Conservation (phyloP, 2,888 invertebrate genomes). For the Autographa gamma region DNA sequence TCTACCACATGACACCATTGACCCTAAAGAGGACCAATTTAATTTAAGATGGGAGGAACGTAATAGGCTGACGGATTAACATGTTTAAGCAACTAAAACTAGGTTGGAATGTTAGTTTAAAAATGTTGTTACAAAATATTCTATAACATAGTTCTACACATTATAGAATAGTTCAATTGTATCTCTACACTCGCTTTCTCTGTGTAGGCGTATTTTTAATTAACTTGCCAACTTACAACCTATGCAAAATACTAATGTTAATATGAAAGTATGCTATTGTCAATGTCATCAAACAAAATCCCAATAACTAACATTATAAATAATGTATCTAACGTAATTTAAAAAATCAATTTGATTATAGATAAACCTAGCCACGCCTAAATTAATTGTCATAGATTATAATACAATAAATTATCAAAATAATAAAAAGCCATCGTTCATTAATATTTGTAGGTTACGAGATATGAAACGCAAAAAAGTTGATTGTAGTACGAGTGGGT, state of each 20-base stretch:
- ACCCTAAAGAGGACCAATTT: constrained; percentile 17
- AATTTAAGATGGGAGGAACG: background rate
- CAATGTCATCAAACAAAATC: constrained; percentile 5
- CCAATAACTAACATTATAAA: background rate
- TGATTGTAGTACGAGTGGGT: too few species aligned
- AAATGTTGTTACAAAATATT: constrained; percentile 29
- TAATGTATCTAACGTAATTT: background rate
- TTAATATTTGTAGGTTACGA: background rate
- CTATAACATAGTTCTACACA: constrained; percentile 10
- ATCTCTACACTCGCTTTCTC: constrained; percentile 9
- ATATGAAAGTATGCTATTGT: constrained; percentile 22
- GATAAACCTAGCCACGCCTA: constrained; percentile 9
- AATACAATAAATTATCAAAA: background rate
- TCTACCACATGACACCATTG: constrained; percentile 16
- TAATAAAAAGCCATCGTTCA: background rate
- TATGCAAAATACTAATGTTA: constrained; percentile 14
- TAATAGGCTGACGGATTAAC: constrained; percentile 4
- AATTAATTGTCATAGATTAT: constrained; percentile 14
- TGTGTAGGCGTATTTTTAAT: constrained; percentile 23
- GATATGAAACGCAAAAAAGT: too few species aligned
- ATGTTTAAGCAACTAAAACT: constrained; percentile 31
- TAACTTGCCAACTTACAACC: constrained; percentile 31
- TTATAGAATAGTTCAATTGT: constrained; percentile 10
- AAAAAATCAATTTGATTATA: background rate
- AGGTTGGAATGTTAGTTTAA: constrained; percentile 52